Conservation (phyloP, 2,113 vertebrate species). For the Coryphaenoides rupestris region DNA sequence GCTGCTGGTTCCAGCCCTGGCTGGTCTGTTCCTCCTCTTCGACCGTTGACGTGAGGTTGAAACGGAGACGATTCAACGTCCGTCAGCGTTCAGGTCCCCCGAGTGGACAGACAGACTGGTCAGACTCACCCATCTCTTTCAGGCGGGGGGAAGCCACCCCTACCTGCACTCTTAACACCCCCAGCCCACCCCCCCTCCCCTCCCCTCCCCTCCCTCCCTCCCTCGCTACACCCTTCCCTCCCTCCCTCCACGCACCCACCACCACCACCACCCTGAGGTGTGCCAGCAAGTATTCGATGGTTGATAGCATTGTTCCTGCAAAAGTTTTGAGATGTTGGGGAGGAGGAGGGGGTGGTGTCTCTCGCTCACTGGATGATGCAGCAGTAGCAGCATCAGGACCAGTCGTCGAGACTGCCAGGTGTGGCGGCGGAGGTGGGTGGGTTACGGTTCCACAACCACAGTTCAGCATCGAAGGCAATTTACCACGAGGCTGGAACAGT, state of each 20-base stretch:
- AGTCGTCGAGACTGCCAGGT: too few relatives aligned
- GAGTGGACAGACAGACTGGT: constrained; percentile 25
- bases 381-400: too few relatives aligned
- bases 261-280: too few relatives aligned
- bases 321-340: too few relatives aligned
- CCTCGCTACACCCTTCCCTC: constrained; percentile 46
- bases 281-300: too few relatives aligned
- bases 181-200: constrained; percentile 7
- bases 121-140: constrained; percentile 47
- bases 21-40: constrained; percentile 46
- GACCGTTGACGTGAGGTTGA: constrained; percentile 36
- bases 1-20: constrained; percentile 2
- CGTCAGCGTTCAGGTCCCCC: constrained; percentile 27
- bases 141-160: constrained; percentile 42
- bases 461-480: too few relatives aligned
- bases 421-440: too few relatives aligned
- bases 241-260: constrained; percentile 38
- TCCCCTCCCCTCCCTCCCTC: constrained; percentile 8
- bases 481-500: too few relatives aligned
- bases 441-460: too few relatives aligned
- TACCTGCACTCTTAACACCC: constrained; percentile 14
- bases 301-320: too few relatives aligned
- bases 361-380: too few relatives aligned
- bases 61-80: constrained; percentile 42
- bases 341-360: too few relatives aligned